phyloP scores from a whole-genome alignment of 2,888 invertebrate genomes.

The Harpagoxenus sublaevis region DNA sequence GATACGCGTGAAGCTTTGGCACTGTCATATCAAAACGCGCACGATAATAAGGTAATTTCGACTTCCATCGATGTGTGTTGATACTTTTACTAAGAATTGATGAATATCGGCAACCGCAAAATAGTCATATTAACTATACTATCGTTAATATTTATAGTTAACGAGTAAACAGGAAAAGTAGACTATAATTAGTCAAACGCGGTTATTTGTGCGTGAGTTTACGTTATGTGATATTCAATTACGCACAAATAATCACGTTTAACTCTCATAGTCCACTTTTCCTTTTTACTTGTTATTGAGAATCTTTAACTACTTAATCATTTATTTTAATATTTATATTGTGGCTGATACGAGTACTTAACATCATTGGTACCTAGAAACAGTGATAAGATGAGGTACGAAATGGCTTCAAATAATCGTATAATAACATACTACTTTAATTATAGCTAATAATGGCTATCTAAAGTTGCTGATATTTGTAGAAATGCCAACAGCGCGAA shows the following conservation, averaged over 20 bases:
- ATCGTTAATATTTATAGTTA: neutral
- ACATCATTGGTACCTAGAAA: conserved; percentile 2
- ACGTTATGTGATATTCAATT: no score
- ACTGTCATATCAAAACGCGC: neutral
- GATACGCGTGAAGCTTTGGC: neutral
- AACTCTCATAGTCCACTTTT: no score
- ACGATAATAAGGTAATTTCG: conserved; percentile 11
- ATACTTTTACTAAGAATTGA: neutral
- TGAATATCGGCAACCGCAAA: conserved; percentile 8
- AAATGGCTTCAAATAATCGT: conserved; percentile 4
- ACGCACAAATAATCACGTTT: no score
- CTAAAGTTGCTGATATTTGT: conserved; percentile 17
- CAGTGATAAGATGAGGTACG: neutral
- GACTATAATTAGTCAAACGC: no score
- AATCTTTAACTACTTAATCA: no score
- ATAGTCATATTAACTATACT: conserved; percentile 10
- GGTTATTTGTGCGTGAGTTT: no score
- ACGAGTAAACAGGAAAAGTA: no score
- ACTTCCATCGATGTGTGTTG: neutral
- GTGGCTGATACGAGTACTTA: conserved; percentile 2
- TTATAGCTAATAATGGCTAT: neutral
- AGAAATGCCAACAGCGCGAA: neutral
- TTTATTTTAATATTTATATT: no score
- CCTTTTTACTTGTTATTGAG: no score
- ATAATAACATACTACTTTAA: neutral